Percentiles rank a stretch among this genome's conserved stretches.
Evolutionary conservation across 2,113 vertebrate species (phyloP).

Genomic region (Murina feae): DNA sequence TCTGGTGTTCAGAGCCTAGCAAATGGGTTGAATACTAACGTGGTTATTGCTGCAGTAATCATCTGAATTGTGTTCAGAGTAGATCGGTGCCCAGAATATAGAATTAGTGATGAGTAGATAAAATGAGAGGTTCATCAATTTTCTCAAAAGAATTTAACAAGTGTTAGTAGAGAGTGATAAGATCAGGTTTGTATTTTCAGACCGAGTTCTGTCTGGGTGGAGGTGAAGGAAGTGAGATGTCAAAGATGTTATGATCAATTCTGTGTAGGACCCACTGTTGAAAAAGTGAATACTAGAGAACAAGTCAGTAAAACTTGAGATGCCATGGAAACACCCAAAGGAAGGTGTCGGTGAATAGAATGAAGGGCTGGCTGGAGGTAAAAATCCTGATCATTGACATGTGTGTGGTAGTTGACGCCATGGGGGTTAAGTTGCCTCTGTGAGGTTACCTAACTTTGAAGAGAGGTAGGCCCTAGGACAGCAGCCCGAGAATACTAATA

Average conservation of each 20-base stretch:
- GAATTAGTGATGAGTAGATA: neutral
- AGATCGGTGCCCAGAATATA: neutral
- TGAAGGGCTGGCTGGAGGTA: neutral
- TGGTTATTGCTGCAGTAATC: neutral
- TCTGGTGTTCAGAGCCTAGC: neutral
- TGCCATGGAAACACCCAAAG: neutral
- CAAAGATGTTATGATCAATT: neutral
- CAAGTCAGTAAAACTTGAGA: neutral
- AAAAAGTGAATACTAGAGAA: neutral
- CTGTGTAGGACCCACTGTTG: neutral
- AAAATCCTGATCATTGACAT: neutral
- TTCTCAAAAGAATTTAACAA: neutral
- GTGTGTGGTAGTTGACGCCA: neutral
- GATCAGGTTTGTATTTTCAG: neutral
- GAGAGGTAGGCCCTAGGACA: neutral
- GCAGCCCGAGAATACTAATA: neutral
- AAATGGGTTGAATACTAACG: neutral
- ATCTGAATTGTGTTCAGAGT: neutral
- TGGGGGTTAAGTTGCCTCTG: neutral
- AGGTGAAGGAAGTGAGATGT: neutral
- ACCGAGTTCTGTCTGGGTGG: neutral
- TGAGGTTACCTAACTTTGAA: neutral
- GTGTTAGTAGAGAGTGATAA: neutral
- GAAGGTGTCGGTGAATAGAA: neutral
- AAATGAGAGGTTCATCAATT: neutral